Evolutionary conservation across 1,140 invertebrate species (phyloP).

Genomic region (Drosophila ananassae): DNA sequence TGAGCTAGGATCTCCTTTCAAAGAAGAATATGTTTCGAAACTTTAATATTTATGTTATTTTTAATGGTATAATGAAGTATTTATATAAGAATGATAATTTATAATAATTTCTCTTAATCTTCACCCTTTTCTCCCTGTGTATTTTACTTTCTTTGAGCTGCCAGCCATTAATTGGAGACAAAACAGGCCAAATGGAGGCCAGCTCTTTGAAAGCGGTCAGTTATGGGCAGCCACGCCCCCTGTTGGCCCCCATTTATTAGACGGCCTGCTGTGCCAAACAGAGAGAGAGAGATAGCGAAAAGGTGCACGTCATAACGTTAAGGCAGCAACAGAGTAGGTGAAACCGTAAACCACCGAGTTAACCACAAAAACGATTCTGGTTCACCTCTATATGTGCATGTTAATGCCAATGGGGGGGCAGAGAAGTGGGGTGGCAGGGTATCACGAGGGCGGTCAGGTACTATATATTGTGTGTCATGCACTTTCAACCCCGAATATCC

Average conservation of each 20-base stretch:
- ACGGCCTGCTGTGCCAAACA: conserved; percentile 57
- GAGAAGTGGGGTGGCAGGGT: background rate
- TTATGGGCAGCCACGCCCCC: conserved; percentile 30
- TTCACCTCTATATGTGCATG: conserved; percentile 48
- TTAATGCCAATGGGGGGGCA: conserved; percentile 42
- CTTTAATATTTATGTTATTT: too few species aligned
- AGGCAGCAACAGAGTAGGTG: conserved; percentile 37
- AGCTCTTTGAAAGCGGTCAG: conserved; percentile 31
- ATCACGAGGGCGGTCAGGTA: conserved; percentile 16
- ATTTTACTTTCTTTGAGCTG: conserved; percentile 22
- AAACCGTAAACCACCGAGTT: conserved; percentile 69
- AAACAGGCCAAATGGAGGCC: conserved; percentile 31
- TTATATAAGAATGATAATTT: too few species aligned
- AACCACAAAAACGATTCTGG: conserved; percentile 77
- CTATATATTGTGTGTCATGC: conserved; percentile 70
- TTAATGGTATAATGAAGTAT: too few species aligned
- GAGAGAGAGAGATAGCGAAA: conserved; percentile 34
- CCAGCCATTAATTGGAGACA: conserved; percentile 35
- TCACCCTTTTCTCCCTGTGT: background rate
- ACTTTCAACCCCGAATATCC: conserved; percentile 65
- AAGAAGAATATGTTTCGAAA: too few species aligned
- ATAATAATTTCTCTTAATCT: too few species aligned
- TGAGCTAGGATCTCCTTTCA: too few species aligned
- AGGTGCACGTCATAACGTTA: conserved; percentile 24
- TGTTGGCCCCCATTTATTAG: conserved; percentile 61